Conservation (phyloP, 2,113 vertebrate genomes). For the Bungarus multicinctus region DNA sequence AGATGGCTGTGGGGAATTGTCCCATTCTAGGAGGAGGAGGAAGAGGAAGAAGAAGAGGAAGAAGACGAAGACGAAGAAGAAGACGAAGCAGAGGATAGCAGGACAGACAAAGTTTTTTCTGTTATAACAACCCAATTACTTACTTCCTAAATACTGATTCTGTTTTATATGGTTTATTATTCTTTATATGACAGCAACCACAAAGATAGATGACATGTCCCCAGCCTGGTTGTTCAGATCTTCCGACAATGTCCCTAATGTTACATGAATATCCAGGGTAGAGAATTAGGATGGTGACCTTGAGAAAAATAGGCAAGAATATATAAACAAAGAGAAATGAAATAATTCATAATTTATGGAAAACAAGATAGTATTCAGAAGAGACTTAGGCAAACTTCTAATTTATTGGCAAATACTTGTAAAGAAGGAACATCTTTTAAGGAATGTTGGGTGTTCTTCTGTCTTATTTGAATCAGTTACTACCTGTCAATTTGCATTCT, state of each 20-base stretch:
- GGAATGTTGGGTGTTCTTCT: not conserved
- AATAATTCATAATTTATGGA: not conserved
- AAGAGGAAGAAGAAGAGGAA: too few relatives aligned
- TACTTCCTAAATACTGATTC: too few relatives aligned
- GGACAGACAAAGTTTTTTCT: too few relatives aligned
- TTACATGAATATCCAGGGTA: not conserved
- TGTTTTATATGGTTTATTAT: too few relatives aligned
- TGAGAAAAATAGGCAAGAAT: not conserved
- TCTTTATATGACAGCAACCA: not conserved
- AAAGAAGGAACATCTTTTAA: not conserved
- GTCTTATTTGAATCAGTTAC: not conserved
- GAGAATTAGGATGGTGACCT: not conserved
- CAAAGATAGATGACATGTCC: not conserved
- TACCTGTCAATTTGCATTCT: not conserved
- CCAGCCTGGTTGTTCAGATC: not conserved
- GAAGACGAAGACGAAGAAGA: too few relatives aligned
- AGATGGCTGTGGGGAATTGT: too few relatives aligned
- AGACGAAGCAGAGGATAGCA: too few relatives aligned
- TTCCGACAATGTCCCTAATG: not conserved
- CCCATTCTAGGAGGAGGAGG: too few relatives aligned
- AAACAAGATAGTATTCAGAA: not conserved
- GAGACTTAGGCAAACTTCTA: not conserved
- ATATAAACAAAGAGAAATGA: not conserved
- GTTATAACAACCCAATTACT: too few relatives aligned
- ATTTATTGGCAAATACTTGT: not conserved